Evolutionary conservation across 2,797 vertebrate genomes (phyloP).

Genomic region (Gymnoscopelus microlampas): DNA sequence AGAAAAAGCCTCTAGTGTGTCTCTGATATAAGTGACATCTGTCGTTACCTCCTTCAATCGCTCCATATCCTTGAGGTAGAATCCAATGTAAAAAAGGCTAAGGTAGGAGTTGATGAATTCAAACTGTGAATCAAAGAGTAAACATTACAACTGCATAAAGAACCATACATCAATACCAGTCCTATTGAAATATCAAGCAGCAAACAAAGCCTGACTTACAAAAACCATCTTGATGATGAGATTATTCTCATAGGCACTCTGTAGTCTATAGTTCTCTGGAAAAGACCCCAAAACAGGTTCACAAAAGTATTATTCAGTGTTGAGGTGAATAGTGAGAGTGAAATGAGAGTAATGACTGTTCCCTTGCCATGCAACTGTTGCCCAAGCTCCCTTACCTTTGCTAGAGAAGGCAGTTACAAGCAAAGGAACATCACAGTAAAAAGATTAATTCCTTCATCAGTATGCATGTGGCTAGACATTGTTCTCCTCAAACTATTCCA

Average conservation of each 20-base stretch:
- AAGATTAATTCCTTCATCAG: slow-evolving; percentile 1
- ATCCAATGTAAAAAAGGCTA: slow-evolving; percentile 96
- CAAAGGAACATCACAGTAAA: background rate
- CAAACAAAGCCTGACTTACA: slow-evolving; percentile 76
- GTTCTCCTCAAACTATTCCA: background rate
- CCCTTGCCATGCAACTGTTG: background rate
- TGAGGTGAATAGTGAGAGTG: background rate
- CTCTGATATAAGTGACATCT: slow-evolving; percentile 1
- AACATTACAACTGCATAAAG: slow-evolving; percentile 25
- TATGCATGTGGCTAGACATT: background rate
- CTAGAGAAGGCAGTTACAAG: background rate
- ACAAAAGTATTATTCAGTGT: slow-evolving; percentile 10
- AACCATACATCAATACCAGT: background rate
- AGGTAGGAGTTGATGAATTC: slow-evolving; percentile 95
- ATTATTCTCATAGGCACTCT: slow-evolving; percentile 95
- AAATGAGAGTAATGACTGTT: background rate
- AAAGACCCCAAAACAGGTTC: slow-evolving; percentile 15
- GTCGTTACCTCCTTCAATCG: slow-evolving; percentile 91
- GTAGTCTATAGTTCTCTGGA: slow-evolving; percentile 92
- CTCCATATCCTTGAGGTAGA: slow-evolving; percentile 99
- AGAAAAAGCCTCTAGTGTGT: too few species aligned
- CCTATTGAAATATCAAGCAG: background rate
- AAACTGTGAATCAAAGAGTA: slow-evolving; percentile 78
- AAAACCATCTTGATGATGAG: slow-evolving; percentile 95
- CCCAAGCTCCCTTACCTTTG: background rate